Conservation (phyloP, 2,113 vertebrate species). For the Gavialis gangeticus region DNA sequence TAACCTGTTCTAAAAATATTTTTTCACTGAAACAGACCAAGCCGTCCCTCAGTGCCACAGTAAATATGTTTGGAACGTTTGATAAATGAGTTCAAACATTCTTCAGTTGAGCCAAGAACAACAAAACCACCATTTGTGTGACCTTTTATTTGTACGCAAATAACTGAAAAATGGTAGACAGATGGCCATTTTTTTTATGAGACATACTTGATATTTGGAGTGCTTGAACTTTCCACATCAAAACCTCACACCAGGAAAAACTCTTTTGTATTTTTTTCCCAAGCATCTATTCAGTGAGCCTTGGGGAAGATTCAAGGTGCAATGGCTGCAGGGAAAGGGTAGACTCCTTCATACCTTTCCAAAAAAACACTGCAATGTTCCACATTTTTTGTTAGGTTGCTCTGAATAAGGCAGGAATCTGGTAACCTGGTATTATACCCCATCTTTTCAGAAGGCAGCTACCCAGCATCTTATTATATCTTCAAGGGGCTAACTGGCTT, state of each 20-base stretch:
- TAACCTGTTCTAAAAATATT: conserved; percentile 30
- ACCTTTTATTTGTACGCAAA: neutral
- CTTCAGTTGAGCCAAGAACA: conserved; percentile 56
- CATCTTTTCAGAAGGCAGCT: neutral
- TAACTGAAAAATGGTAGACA: conserved; percentile 11
- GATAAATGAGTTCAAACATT: conserved; percentile 60
- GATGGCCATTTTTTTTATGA: conserved; percentile 26
- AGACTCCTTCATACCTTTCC: neutral
- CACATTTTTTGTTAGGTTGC: neutral
- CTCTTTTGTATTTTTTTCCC: neutral
- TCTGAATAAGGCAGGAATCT: neutral
- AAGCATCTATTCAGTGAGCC: neutral
- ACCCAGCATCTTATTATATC: neutral
- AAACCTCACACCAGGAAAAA: conserved; percentile 36
- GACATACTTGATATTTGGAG: conserved; percentile 50
- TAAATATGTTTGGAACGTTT: conserved; percentile 68
- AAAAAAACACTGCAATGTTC: neutral
- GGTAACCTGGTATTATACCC: neutral
- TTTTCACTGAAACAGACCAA: conserved; percentile 45
- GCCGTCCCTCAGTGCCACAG: conserved; percentile 40
- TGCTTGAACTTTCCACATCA: conserved; percentile 9
- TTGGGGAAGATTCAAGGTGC: neutral
- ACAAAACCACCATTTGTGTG: conserved; percentile 38
- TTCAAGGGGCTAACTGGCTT: neutral
- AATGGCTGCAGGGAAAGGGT: neutral